These are phyloP conservation scores for Eristalis tenax DNA, from an alignment of 2,888 invertebrate species.

Conservation along the genomic window DNA sequence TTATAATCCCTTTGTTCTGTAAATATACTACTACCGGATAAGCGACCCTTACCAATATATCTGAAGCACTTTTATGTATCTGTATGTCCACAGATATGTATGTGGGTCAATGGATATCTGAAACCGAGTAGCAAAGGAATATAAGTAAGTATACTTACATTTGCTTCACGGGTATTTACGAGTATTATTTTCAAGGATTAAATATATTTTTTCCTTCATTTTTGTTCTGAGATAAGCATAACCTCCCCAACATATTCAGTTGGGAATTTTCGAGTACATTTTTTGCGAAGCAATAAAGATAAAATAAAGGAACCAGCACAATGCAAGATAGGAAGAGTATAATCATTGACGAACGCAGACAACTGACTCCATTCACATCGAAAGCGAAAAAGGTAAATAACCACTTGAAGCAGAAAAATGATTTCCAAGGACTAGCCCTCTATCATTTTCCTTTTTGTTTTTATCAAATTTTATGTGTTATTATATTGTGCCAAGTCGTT, in stretches of 20 bases:
- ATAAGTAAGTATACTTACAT: conserved; percentile 27
- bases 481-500: conserved; percentile 27
- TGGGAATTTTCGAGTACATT: conserved; percentile 65
- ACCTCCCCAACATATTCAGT: conserved; percentile 55
- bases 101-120: not conserved
- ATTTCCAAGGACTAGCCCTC: conserved; percentile 32
- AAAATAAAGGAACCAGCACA: conserved; percentile 58
- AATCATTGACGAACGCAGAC: conserved; percentile 59
- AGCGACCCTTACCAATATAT: not conserved
- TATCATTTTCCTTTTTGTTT: conserved; percentile 55
- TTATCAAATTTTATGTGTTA: conserved; percentile 67
- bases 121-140: not conserved
- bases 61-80: not conserved
- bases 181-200: conserved; percentile 65
- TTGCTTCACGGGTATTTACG: conserved; percentile 58
- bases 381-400: conserved; percentile 21
- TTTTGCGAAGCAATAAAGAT: conserved; percentile 57
- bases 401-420: conserved; percentile 17
- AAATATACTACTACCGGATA: not conserved
- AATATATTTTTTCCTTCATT: conserved; percentile 47
- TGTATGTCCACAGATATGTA: not conserved
- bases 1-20: conserved; percentile 30
- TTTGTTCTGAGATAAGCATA: conserved; percentile 56
- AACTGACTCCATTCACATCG: conserved; percentile 40
- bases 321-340: conserved; percentile 24